phyloP scores from a whole-genome alignment of 2,797 vertebrate genomes.

The Acrossocheilus wenchowensis region DNA sequence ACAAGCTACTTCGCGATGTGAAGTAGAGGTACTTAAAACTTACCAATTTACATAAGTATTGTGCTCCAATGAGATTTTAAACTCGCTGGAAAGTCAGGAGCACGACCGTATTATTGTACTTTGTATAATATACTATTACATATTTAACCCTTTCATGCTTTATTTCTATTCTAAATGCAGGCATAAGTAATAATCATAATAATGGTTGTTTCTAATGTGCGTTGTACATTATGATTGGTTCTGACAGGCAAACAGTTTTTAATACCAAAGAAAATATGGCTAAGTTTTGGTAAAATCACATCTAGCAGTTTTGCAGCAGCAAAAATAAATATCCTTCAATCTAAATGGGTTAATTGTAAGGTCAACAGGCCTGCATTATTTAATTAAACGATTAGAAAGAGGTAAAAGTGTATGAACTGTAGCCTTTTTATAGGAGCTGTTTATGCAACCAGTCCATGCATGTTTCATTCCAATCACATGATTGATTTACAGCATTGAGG shows the following conservation, averaged over 20 bases:
- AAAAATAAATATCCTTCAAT: background rate
- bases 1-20: conserved; percentile 33
- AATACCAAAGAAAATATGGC: background rate
- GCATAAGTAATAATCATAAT: background rate
- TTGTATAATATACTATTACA: background rate
- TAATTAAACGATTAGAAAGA: background rate
- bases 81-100: background rate
- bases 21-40: conserved; percentile 37
- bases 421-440: background rate
- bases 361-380: background rate
- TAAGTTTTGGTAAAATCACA: background rate
- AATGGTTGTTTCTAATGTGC: background rate
- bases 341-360: background rate
- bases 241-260: background rate
- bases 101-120: background rate
- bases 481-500: conserved; percentile 38
- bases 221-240: background rate
- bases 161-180: background rate
- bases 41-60: conserved; percentile 49
- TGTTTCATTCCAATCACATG: conserved; percentile 29
- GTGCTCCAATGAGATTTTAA: background rate
- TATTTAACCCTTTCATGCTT: background rate
- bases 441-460: background rate
- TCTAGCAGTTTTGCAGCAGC: background rate
- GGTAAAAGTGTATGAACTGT: background rate